phyloP scores from a whole-genome alignment of 2,888 invertebrate species.

The Hydrotaea diabolus region DNA sequence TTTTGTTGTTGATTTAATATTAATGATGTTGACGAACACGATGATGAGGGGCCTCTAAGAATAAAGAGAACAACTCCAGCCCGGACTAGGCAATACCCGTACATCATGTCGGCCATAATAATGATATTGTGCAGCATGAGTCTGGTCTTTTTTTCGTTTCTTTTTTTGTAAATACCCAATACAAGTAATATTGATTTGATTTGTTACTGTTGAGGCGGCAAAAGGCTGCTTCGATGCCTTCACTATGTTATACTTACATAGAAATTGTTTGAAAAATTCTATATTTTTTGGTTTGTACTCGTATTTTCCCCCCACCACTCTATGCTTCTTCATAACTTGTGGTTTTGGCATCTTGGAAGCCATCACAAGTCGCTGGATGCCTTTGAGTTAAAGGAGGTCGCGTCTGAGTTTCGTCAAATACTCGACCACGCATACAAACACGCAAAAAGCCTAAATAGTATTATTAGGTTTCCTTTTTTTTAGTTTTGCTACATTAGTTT shows the following conservation, averaged over 20 bases:
- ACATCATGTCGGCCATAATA: slow-evolving; percentile 21
- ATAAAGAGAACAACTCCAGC: neutral
- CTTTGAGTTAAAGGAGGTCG: too few species aligned
- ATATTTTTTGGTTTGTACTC: neutral
- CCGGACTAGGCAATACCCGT: neutral
- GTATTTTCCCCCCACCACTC: neutral
- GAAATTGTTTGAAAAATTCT: slow-evolving; percentile 18
- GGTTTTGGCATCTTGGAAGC: too few species aligned
- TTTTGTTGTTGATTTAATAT: slow-evolving; percentile 45
- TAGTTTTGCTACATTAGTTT: neutral
- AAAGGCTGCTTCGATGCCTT: neutral
- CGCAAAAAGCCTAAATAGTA: slow-evolving; percentile 11
- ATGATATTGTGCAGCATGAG: neutral
- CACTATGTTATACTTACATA: too few species aligned
- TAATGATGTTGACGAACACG: slow-evolving; percentile 53
- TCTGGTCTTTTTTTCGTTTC: neutral
- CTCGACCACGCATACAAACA: slow-evolving; percentile 3
- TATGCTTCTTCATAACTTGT: neutral
- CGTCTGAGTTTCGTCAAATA: neutral
- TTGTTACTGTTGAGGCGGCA: neutral
- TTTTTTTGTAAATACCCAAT: neutral
- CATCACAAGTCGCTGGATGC: too few species aligned
- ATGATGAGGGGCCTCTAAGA: slow-evolving; percentile 30
- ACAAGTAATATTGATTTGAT: slow-evolving; percentile 13
- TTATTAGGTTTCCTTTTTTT: neutral